These are phyloP conservation scores for Melanotaenia parkinsoni DNA, from an alignment of 2,797 vertebrate genomes.

Conservation along the genomic window DNA sequence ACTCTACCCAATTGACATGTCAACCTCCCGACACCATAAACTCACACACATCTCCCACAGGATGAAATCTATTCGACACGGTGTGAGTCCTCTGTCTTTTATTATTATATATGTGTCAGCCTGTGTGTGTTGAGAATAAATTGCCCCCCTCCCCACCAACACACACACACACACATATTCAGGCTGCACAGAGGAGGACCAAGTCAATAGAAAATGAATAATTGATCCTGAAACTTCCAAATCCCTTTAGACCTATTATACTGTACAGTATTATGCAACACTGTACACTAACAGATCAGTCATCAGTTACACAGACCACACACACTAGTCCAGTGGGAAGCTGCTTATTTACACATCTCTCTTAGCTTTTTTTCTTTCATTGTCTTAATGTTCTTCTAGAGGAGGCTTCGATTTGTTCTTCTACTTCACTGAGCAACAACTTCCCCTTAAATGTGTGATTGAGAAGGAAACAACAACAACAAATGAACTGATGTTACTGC, in stretches of 20 bases:
- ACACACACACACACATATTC: conserved; percentile 18
- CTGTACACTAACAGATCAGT: conserved; percentile 45
- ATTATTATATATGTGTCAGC: conserved; percentile 23
- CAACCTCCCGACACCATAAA: conserved; percentile 30
- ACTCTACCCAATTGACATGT: conserved; percentile 52
- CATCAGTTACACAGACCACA: conserved; percentile 33
- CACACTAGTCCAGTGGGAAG: conserved; percentile 8
- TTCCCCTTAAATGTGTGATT: background rate
- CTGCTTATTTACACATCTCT: background rate
- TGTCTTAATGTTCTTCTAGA: background rate
- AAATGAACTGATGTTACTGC: background rate
- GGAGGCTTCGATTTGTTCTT: too few species aligned
- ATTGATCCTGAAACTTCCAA: conserved; percentile 73
- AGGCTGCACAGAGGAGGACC: conserved; percentile 32
- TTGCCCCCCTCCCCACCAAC: conserved; percentile 11
- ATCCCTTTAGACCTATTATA: conserved; percentile 63
- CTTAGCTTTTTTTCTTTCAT: conserved; percentile 2
- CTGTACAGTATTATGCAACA: conserved; percentile 46
- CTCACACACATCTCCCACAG: conserved; percentile 30
- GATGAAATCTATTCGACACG: conserved; percentile 58
- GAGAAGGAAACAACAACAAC: background rate
- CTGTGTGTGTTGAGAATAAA: conserved; percentile 51
- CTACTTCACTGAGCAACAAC: too few species aligned
- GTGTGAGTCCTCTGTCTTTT: conserved; percentile 47
- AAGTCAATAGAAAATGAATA: conserved; percentile 75